Conservation (phyloP, 2,797 vertebrate genomes). For the Luscinia luscinia region DNA sequence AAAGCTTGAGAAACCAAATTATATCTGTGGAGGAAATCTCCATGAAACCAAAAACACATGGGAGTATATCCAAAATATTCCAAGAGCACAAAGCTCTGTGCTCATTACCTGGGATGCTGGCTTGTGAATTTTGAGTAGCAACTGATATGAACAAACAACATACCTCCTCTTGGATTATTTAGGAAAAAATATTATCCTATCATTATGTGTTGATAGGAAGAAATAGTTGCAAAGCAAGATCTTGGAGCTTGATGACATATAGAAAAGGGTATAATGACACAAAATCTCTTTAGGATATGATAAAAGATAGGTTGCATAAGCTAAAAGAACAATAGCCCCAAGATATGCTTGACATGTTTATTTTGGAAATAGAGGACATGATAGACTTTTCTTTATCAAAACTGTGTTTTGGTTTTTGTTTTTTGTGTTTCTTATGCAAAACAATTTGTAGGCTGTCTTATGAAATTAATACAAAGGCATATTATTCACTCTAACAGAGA, state of each 20-base stretch:
- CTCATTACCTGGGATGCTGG: rapidly evolving
- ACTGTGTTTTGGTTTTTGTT: neutral
- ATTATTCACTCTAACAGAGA: neutral
- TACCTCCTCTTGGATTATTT: neutral
- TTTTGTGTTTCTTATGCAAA: neutral
- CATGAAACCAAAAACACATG: neutral
- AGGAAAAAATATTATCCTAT: neutral
- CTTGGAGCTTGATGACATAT: neutral
- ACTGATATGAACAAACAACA: neutral
- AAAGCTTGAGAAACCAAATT: neutral
- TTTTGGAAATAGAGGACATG: neutral
- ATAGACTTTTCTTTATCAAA: neutral
- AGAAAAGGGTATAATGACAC: neutral
- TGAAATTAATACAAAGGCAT: neutral
- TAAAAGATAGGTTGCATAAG: neutral
- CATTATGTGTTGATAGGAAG: neutral
- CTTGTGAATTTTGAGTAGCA: neutral
- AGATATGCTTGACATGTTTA: neutral
- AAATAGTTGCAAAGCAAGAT: neutral
- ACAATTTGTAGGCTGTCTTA: neutral
- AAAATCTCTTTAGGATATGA: neutral
- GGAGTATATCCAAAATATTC: neutral
- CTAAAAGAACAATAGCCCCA: neutral
- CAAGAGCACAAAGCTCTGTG: neutral
- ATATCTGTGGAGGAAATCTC: neutral